phyloP scores from a whole-genome alignment of 2,113 vertebrate genomes.

The Maccullochella peelii region DNA sequence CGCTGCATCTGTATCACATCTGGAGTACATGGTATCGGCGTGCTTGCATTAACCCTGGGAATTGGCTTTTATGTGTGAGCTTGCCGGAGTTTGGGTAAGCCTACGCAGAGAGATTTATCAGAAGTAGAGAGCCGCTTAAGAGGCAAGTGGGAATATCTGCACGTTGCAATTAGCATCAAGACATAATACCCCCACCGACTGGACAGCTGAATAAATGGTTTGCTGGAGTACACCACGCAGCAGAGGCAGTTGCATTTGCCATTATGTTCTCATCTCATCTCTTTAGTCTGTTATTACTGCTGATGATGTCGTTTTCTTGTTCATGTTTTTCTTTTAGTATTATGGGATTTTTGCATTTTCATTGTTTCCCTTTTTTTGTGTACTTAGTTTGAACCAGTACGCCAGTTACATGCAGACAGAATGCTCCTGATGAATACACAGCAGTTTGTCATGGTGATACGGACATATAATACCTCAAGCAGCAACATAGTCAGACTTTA shows the following conservation, averaged over 20 bases:
- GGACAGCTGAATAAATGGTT: slow-evolving; percentile 79
- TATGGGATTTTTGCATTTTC: slow-evolving; percentile 37
- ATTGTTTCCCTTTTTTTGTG: slow-evolving; percentile 4
- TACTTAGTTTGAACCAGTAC: neutral
- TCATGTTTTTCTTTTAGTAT: slow-evolving; percentile 50
- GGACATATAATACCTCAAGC: neutral
- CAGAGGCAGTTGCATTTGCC: slow-evolving; percentile 55
- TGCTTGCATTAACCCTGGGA: slow-evolving; percentile 73
- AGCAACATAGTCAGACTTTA: neutral
- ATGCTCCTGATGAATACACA: neutral
- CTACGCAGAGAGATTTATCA: slow-evolving; percentile 76
- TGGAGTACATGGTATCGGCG: slow-evolving; percentile 51
- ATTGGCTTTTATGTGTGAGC: slow-evolving; percentile 69
- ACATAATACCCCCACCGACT: slow-evolving; percentile 80
- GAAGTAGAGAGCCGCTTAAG: slow-evolving; percentile 75
- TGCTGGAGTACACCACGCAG: slow-evolving; percentile 60
- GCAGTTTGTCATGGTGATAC: neutral
- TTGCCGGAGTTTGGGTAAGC: slow-evolving; percentile 61
- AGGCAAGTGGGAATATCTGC: slow-evolving; percentile 80
- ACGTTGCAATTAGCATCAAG: slow-evolving; percentile 82
- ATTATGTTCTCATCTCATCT: slow-evolving; percentile 58
- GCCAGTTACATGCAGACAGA: neutral
- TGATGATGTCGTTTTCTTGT: slow-evolving; percentile 66
- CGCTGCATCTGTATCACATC: slow-evolving; percentile 40
- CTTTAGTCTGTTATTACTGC: slow-evolving; percentile 60